Percentiles rank a stretch among this genome's conserved stretches.
These are phyloP conservation scores for Ornithoptera alexandrae DNA, from an alignment of 2,888 invertebrate genomes.

Conservation along the genomic window DNA sequence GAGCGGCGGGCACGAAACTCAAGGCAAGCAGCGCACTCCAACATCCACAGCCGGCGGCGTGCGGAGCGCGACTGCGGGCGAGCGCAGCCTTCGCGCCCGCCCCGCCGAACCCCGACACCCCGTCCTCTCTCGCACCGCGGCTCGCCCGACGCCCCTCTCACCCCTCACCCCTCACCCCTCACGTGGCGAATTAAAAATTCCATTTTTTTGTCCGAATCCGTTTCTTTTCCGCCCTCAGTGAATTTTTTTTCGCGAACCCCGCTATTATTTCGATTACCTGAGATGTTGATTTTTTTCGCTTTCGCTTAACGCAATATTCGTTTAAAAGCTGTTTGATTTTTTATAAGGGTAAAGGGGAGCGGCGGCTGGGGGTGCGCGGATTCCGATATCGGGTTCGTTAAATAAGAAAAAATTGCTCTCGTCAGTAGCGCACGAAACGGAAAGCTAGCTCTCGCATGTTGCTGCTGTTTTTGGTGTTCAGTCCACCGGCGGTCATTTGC, in stretches of 20 bases:
- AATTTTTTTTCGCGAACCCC: conserved; percentile 76
- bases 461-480: too few relatives aligned
- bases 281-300: conserved; percentile 68
- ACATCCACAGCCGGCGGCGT: conserved; percentile 32
- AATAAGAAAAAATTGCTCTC: conserved; percentile 47
- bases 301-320: conserved; percentile 64
- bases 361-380: conserved; percentile 71
- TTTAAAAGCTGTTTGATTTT: conserved; percentile 80
- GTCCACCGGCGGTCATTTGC: too few relatives aligned
- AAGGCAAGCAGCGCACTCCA: conserved; percentile 26
- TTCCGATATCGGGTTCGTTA: conserved; percentile 71
- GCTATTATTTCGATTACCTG: conserved; percentile 79
- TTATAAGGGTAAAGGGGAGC: conserved; percentile 66
- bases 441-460: too few relatives aligned
- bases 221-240: conserved; percentile 79
- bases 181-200: conserved; percentile 69
- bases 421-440: conserved; percentile 25
- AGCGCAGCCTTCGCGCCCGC: conserved; percentile 30
- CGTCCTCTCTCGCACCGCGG: conserved; percentile 29
- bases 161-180: conserved; percentile 43
- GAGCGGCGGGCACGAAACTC: too few relatives aligned
- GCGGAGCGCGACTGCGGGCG: conserved; percentile 29
- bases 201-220: conserved; percentile 75
- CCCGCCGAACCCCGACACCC: conserved; percentile 28
- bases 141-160: conserved; percentile 33